Evolutionary conservation across 2,888 invertebrate species (phyloP).

Genomic region (Cactoblastis cactorum): DNA sequence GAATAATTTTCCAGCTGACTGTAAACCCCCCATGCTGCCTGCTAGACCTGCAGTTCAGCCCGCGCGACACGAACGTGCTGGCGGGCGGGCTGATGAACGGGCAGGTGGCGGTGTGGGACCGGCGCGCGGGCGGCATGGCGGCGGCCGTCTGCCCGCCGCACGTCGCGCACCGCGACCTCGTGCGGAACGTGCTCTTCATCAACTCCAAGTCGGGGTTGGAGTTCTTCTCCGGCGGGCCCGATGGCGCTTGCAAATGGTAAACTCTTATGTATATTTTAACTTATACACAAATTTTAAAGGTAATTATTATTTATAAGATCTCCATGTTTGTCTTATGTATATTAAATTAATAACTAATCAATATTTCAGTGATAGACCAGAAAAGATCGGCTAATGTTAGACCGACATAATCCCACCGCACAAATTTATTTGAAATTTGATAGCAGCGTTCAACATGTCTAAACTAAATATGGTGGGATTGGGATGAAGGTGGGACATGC

Average conservation of each 20-base stretch:
- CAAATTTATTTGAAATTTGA: too few relatives aligned
- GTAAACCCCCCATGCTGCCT: constrained; percentile 85
- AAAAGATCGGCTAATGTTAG: too few relatives aligned
- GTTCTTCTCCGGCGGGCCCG: constrained; percentile 94
- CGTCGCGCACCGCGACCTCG: constrained; percentile 91
- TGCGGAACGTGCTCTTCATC: constrained; percentile 91
- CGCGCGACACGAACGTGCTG: constrained; percentile 84
- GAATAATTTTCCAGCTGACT: constrained; percentile 58
- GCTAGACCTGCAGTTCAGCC: constrained; percentile 90
- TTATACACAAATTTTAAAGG: too few relatives aligned
- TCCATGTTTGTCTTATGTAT: too few relatives aligned
- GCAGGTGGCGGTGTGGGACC: constrained; percentile 86
- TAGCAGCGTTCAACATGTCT: too few relatives aligned
- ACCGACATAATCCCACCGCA: too few relatives aligned
- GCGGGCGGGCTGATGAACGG: constrained; percentile 85
- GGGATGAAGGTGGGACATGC: constrained; percentile 79
- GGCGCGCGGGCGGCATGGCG: constrained; percentile 85
- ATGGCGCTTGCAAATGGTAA: constrained; percentile 89
- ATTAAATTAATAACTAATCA: too few relatives aligned
- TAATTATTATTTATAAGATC: too few relatives aligned
- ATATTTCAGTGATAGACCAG: too few relatives aligned
- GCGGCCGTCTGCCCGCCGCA: constrained; percentile 86
- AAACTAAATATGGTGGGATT: too few relatives aligned
- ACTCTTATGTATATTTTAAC: neutral
- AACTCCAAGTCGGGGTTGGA: constrained; percentile 95